Conservation (phyloP, 2,888 invertebrate species). For the Trachelus troglodyta region DNA sequence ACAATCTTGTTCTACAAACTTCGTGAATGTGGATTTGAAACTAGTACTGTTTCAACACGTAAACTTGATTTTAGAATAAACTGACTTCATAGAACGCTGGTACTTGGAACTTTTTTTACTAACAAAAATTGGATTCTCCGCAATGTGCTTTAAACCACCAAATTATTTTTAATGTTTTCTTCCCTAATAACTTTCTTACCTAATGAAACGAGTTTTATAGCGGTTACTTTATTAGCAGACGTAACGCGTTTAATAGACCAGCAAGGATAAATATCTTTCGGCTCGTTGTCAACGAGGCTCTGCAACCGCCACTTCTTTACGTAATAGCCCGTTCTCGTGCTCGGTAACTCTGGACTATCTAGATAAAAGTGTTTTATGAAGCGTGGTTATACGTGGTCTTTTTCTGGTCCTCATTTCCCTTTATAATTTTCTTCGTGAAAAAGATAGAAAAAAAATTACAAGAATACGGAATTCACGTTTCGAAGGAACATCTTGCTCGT, state of each 20-base stretch:
- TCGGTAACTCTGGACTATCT: slow-evolving; percentile 46
- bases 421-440: not conserved
- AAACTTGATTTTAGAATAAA: not conserved
- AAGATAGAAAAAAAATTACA: not conserved
- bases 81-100: not conserved
- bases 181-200: slow-evolving; percentile 7
- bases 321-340: slow-evolving; percentile 51
- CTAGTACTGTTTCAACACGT: not conserved
- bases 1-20: not conserved
- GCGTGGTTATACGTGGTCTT: not conserved
- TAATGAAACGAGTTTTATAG: not conserved
- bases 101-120: not conserved
- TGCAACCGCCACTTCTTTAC: slow-evolving; percentile 29
- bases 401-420: not conserved
- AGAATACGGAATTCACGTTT: not conserved
- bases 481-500: not conserved
- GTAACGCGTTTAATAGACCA: not conserved
- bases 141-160: not conserved
- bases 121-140: not conserved
- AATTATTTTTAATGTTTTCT: not conserved
- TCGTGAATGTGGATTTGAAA: not conserved
- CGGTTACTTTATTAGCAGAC: not conserved
- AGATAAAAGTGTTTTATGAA: slow-evolving; percentile 53
- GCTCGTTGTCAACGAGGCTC: not conserved
- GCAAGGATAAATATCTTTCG: not conserved